Evolutionary conservation across 2,888 invertebrate species (phyloP), one percentile per base, ranked within the genome.

Genomic region (Epirrita christyi): DNA sequence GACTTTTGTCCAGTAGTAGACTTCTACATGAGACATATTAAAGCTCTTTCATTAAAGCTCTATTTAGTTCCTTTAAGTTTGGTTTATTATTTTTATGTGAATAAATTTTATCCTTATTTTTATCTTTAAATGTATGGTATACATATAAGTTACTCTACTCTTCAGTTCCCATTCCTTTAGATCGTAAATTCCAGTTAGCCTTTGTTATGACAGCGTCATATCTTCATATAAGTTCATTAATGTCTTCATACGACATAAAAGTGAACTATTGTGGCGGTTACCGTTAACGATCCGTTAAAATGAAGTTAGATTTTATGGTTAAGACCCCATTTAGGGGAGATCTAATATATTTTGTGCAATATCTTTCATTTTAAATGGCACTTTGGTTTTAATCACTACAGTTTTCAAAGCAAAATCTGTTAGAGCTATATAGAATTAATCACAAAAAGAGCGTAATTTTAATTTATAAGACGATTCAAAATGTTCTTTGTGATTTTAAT

Each of bases 181-280:
- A 13, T 51, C 48, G 28, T 55, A 58, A 48, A 57, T 21, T 13
- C 29, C 36, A 55, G 29, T 53, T 47, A 57, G 47, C 47, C 51
- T 61, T 45, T 52, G 48, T 53, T 50, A 49, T 42, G 61, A 58
- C 55, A 44, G n/a, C 36, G 41, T 50, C 53, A 47, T 48, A 34
- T 49, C 11, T 46, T 59, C 55, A 55, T 60, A 60, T 55, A 62
- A 59, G 63, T 56, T 65, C 63, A 63, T 65, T 63, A 55, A 65
- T 57, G 51, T 46, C 54, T 58, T 62, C 42, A 60, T 63, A 44
- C 44, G 59, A 55, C 57, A 57, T 64, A 55, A 64, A 64, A 61
- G 53, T 57, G 59, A 65, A 61, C 61, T 61, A 63, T 64, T 60
- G 54, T 53, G 50, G 14, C 45, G 41, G 14, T 49, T 29, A 42